Evolutionary conservation across 2,888 invertebrate genomes (phyloP).

Genomic region (Fragum sueziense): DNA sequence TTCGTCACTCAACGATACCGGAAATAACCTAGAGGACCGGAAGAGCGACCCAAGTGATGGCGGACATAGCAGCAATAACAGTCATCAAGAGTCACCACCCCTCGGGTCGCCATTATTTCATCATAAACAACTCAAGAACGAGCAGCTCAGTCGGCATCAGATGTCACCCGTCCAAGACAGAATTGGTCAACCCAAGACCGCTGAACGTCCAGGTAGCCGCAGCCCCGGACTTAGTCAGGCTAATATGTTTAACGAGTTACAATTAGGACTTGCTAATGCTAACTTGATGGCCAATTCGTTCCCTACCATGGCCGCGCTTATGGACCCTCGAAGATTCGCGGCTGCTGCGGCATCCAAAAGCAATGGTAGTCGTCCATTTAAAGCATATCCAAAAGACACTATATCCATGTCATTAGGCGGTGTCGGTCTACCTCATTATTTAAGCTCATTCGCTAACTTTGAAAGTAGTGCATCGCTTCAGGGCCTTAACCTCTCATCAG

Average conservation of each 20-base stretch:
- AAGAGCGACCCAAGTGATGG: slow-evolving; percentile 45
- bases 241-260: slow-evolving; percentile 61
- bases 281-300: slow-evolving; percentile 60
- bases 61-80: slow-evolving; percentile 31
- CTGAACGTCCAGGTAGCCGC: slow-evolving; percentile 18
- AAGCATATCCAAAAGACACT: slow-evolving; percentile 88
- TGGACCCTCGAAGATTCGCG: slow-evolving; percentile 60
- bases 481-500: slow-evolving; percentile 68
- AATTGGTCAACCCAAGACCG: slow-evolving; percentile 52
- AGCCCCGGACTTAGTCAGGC: slow-evolving; percentile 47
- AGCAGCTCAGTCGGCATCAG: slow-evolving; percentile 34
- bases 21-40: slow-evolving; percentile 58
- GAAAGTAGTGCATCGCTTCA: slow-evolving; percentile 67
- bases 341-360: slow-evolving; percentile 54
- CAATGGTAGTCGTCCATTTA: slow-evolving; percentile 78
- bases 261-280: slow-evolving; percentile 58
- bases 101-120: slow-evolving; percentile 39
- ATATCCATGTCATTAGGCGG: slow-evolving; percentile 84
- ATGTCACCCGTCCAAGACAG: slow-evolving; percentile 48
- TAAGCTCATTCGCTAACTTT: slow-evolving; percentile 69
- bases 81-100: slow-evolving; percentile 48
- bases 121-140: slow-evolving; percentile 47
- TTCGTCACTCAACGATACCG: slow-evolving; percentile 63
- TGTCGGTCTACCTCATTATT: slow-evolving; percentile 79
- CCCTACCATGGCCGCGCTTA: slow-evolving; percentile 63